Base-by-base conservation (phyloP, 1,140 invertebrate genomes). In the Papilio polyxenes region DNA sequence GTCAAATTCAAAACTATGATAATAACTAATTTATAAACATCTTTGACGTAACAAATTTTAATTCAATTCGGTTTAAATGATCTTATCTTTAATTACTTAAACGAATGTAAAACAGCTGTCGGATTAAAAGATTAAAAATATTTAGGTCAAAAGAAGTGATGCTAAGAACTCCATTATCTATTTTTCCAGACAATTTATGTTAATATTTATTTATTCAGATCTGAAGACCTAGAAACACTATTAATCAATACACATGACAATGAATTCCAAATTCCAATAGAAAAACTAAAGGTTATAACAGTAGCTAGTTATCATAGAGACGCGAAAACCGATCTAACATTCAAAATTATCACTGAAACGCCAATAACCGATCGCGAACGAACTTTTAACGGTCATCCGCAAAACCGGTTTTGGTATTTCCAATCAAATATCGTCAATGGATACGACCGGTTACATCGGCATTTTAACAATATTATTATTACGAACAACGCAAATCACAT, bases 311-410 rank as follows among this genome's bases (percentile, higher is more conserved):
- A 86, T 82, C 85, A 79, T 75, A 48, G 80, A 85, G 75, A 82
- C 79, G 88, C 86, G 83, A 89, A 89, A 87, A 84, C 80, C 77
- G 83, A 85, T 87, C 83, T 83, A 85, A 85, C 81, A 84, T 83
- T 82, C 80, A 81, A 82, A 86, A 74, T 85, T 84, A 89, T 87
- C 85, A 75, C 76, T 72, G 81, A 80, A 76, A 80, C 83, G 83
- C 83, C 87, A 85, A 83, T 82, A 82, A 72, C 81, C 84, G 82
- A 84, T 80, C 83, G 65, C 72, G 75, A 89, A 87, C 85, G 85
- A 77, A 85, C 83, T 85, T 89, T 89, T 89, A 91, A 91, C 90
- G 88, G 89, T 89, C 86, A 72, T 49, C 37, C 40, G 75, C n/a
- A 86, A 90, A 86, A 90, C 89, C 82, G 85, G 89, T 92, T 87